These are phyloP conservation scores for Megastigmus dorsalis DNA, from an alignment of 2,888 invertebrate genomes.

Conservation along the genomic window DNA sequence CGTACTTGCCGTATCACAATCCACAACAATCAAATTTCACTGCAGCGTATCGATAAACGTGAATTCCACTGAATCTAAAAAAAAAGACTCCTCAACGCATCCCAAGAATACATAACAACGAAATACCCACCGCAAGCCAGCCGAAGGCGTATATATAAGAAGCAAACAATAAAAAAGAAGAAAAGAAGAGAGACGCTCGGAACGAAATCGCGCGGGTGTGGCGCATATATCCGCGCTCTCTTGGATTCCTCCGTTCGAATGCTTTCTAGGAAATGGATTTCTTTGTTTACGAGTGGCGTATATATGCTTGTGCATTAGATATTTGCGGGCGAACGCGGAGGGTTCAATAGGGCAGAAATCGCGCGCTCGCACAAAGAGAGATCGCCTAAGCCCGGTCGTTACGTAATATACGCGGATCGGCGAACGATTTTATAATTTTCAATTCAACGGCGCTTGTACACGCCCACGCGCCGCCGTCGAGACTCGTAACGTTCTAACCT, in stretches of 20 bases:
- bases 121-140: background rate
- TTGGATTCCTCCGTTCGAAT: background rate
- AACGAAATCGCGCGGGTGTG: constrained; percentile 16
- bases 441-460: constrained; percentile 23
- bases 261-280: constrained; percentile 44
- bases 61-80: no score
- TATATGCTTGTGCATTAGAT: background rate
- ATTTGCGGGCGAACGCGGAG: background rate
- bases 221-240: background rate
- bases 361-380: no score
- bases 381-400: constrained; percentile 3
- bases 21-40: no score
- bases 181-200: background rate
- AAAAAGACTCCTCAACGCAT: background rate
- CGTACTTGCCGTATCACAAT: no score
- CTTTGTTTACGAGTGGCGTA: constrained; percentile 18
- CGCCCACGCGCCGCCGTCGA: constrained; percentile 1
- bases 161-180: background rate
- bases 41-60: no score
- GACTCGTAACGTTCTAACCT: background rate
- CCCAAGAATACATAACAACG: background rate
- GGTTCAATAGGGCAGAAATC: no score
- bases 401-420: constrained; percentile 37
- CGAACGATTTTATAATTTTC: constrained; percentile 39
- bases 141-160: background rate